phyloP scores from a whole-genome alignment of 2,888 invertebrate species.

The Temnothorax unifasciatus region DNA sequence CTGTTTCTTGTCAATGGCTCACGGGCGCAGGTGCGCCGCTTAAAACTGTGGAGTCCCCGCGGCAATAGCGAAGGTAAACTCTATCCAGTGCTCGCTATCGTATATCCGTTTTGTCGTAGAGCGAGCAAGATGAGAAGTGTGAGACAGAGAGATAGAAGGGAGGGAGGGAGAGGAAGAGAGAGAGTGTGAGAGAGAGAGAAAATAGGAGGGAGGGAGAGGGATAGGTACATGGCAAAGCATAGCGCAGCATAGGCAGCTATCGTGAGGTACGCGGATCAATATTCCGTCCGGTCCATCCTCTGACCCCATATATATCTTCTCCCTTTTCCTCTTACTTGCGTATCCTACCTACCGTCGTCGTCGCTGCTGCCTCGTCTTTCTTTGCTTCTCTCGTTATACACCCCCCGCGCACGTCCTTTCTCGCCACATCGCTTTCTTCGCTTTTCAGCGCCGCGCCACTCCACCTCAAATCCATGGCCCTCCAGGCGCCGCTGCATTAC shows the following conservation, averaged over 20 bases:
- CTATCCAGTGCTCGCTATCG: conserved; percentile 56
- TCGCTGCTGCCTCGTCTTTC: conserved; percentile 45
- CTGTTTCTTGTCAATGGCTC: conserved; percentile 30
- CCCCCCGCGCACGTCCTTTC: conserved; percentile 5
- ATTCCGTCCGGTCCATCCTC: conserved; percentile 86
- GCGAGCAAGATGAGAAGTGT: conserved; percentile 24
- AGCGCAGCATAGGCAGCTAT: conserved; percentile 81
- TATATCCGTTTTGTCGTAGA: conserved; percentile 58
- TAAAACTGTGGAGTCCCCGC: conserved; percentile 63
- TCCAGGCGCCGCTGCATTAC: conserved; percentile 37
- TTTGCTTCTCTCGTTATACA: conserved; percentile 56
- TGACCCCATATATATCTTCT: conserved; percentile 82
- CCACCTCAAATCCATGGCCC: conserved; percentile 46
- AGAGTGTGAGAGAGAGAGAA: conserved; percentile 1
- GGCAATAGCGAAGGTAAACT: conserved; percentile 68
- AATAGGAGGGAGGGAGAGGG: conserved; percentile 37
- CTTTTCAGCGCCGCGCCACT: conserved; percentile 32
- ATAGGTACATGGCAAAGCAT: conserved; percentile 73
- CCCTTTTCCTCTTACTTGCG: conserved; percentile 81
- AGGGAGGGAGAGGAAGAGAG: not conserved
- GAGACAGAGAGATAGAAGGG: not conserved
- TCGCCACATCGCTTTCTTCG: conserved; percentile 39
- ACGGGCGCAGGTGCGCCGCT: conserved; percentile 62
- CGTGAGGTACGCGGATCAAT: conserved; percentile 84
- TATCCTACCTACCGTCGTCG: conserved; percentile 45